Evolutionary conservation across 92 coral and sea anemone genomes (phyloP).

Genomic region (Isaurus tuberculatus): DNA sequence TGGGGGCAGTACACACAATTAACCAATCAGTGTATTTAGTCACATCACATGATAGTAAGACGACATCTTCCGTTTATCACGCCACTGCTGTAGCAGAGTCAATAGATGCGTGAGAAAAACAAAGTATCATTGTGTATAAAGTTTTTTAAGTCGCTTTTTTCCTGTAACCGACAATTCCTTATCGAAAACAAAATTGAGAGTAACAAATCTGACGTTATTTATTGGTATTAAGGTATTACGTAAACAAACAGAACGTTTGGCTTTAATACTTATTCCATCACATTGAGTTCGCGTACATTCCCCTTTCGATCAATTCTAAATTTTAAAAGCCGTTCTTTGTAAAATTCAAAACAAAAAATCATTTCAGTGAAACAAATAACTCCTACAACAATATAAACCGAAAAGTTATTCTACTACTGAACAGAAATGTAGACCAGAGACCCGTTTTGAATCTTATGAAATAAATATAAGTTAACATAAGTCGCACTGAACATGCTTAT

Average conservation of each 20-base stretch:
- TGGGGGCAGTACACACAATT: slow-evolving; percentile 11
- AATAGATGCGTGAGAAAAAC: neutral
- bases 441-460: neutral
- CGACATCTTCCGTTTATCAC: slow-evolving; percentile 26
- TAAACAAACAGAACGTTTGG: slow-evolving; percentile 15
- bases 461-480: neutral
- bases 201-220: neutral
- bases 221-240: slow-evolving; percentile 3
- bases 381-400: no score
- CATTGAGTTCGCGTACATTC: neutral
- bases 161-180: neutral
- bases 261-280: neutral
- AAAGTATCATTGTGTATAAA: neutral
- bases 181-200: neutral
- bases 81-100: neutral
- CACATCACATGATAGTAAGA: slow-evolving; percentile 37
- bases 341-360: no score
- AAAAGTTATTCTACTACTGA: no score
- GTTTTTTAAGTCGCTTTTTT: neutral
- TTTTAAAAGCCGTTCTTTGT: no score
- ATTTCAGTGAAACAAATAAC: no score
- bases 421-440: no score
- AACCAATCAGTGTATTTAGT: slow-evolving; percentile 14
- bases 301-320: neutral
- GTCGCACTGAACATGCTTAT: neutral